Conservation (phyloP, 2,888 invertebrate species). For the Osmoderma eremita region DNA sequence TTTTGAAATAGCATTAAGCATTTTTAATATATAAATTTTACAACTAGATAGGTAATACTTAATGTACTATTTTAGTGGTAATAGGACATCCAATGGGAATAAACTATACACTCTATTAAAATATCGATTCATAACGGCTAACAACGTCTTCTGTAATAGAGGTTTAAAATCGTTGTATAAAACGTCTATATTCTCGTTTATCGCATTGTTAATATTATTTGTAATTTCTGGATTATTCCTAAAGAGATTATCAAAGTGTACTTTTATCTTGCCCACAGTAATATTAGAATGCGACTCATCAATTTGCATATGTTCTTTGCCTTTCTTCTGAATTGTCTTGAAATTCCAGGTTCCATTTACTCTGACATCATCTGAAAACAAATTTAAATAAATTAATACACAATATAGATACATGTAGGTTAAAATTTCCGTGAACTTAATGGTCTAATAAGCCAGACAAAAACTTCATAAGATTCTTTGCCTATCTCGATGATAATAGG, state of each 20-base stretch:
- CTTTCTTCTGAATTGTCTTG: not conserved
- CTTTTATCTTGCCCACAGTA: not conserved
- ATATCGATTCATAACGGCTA: conserved; percentile 17
- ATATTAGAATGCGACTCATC: no score
- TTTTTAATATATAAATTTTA: no score
- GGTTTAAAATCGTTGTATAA: conserved; percentile 36
- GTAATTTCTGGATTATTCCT: conserved; percentile 52
- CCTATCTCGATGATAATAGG: no score
- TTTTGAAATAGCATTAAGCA: no score
- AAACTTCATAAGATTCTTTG: no score
- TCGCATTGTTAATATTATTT: conserved; percentile 57
- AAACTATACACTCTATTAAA: conserved; percentile 34
- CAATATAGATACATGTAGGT: no score
- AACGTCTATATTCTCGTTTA: conserved; percentile 57
- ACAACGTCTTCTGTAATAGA: conserved; percentile 20
- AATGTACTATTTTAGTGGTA: conserved; percentile 16
- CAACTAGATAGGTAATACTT: no score
- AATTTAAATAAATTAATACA: not conserved
- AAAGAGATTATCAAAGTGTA: conserved; percentile 51
- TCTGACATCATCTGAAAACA: conserved; percentile 12
- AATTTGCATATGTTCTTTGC: conserved; percentile 1
- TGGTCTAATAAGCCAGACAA: no score
- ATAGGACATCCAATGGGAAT: conserved; percentile 31
- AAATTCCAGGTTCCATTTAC: conserved; percentile 15
- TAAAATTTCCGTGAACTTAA: no score